Evolutionary conservation across 2,888 invertebrate species (phyloP).

Genomic region (Xestia ashworthii): DNA sequence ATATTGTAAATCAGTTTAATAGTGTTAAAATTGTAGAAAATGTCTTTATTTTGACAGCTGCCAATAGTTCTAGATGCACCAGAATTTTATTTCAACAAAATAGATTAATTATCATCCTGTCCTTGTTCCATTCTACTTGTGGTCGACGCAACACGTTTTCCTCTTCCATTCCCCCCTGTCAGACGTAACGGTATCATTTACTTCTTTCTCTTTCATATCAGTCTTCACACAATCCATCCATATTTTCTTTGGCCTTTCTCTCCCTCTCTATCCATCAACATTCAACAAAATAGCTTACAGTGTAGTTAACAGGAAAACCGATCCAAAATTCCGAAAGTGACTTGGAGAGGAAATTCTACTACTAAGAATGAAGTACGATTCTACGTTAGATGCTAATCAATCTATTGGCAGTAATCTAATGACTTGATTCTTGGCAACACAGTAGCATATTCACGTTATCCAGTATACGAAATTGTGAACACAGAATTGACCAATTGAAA

Average conservation of each 20-base stretch:
- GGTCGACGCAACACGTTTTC: too few species aligned
- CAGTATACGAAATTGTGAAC: background rate
- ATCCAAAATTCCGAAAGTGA: background rate
- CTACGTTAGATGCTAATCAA: conserved; percentile 16
- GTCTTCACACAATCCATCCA: too few species aligned
- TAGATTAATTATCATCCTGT: too few species aligned
- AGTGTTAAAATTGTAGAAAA: too few species aligned
- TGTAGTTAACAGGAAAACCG: conserved; percentile 22
- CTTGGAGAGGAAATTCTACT: conserved; percentile 33
- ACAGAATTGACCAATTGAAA: background rate
- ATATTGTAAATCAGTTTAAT: background rate
- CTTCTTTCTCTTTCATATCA: too few species aligned
- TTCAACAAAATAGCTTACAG: too few species aligned
- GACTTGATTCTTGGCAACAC: conserved; percentile 1
- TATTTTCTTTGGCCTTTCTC: too few species aligned
- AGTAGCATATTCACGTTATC: background rate
- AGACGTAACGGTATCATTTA: too few species aligned
- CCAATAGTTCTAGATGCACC: background rate
- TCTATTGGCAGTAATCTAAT: background rate
- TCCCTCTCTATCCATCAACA: too few species aligned
- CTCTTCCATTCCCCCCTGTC: too few species aligned
- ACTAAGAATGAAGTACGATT: conserved; percentile 4
- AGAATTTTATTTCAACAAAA: background rate
- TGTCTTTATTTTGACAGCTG: background rate
- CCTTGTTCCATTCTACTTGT: too few species aligned